Evolutionary conservation across 2,888 invertebrate species (phyloP), one percentile per base, ranked within the genome.

Genomic region (Leucophora obtusa): DNA sequence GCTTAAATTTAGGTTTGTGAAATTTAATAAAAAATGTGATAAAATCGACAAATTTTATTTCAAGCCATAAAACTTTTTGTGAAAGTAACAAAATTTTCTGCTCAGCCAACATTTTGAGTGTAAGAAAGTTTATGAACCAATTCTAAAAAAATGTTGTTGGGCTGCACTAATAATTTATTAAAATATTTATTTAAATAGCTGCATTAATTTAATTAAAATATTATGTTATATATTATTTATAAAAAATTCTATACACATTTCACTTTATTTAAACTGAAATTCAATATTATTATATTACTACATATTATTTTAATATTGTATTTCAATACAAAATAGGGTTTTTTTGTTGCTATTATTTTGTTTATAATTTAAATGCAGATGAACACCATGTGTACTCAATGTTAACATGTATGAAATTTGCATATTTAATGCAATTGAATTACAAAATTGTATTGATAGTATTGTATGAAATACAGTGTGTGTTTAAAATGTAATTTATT

Each of bases 351-450:
- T 14, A 28, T 14, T 47, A 58, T 38, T 51, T 38, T n/a, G 0
- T 59, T 58, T 35, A 15, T 28, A 72, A 72, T 78, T 72, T 62
- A 54, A 78, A 78, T 72, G 54, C 62, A 72, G 56, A 62, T 72
- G 60, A 66, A 28, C 54, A 43, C 43, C 63, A 59, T 65, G 63
- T 70, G 73, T 54, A 7, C 43, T 43, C 24, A 35, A 43, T 72
- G 38, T 43, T 60, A 71, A 68, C 58, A 72, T 58, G 56, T 53
- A 58, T 68, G 18, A 58, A 76, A 77, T 77, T 56, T 81, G 59
- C 72, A 81, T 81, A 70, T 77, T 81, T 38, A 81, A 77, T 77
- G 77, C 69, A 68, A 70, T 66, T 47, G 54, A 66, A 76, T 80
- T 80, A 51, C n/a, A 35, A 35, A 53, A 54, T 54, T 43, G 47